Percentiles rank a stretch among this genome's conserved stretches.
Conservation (phyloP, 2,888 invertebrate genomes). For the Nezara viridula region DNA sequence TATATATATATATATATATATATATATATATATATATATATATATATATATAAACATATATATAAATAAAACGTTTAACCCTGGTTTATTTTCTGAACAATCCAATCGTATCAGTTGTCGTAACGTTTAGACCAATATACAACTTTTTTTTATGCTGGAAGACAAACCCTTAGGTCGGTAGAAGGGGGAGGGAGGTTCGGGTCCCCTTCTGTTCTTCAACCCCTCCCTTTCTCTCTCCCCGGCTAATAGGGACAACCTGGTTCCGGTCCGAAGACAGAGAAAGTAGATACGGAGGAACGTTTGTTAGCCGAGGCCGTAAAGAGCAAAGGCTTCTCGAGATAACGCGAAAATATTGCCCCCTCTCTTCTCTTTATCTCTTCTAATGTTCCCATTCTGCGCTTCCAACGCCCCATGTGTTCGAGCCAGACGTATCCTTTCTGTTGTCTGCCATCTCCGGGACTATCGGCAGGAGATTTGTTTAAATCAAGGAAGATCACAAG, state of each 20-base stretch:
- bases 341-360: not conserved
- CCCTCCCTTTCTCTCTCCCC: not conserved
- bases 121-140: too few relatives aligned
- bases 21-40: too few relatives aligned
- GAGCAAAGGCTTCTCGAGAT: not conserved
- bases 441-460: not conserved
- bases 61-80: too few relatives aligned
- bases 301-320: not conserved
- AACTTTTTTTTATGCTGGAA: too few relatives aligned
- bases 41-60: too few relatives aligned
- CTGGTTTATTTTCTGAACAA: too few relatives aligned
- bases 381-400: not conserved
- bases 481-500: too few relatives aligned
- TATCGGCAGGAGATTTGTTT: not conserved
- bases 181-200: too few relatives aligned
- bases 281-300: not conserved
- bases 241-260: not conserved
- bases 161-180: too few relatives aligned
- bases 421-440: not conserved
- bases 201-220: too few relatives aligned
- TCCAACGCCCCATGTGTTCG: not conserved
- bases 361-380: slow-evolving; percentile 18
- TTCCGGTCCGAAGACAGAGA: not conserved
- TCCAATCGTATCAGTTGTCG: too few relatives aligned
- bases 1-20: too few relatives aligned